phyloP scores from a whole-genome alignment of 2,888 invertebrate genomes.

The Agrilus biguttatus region DNA sequence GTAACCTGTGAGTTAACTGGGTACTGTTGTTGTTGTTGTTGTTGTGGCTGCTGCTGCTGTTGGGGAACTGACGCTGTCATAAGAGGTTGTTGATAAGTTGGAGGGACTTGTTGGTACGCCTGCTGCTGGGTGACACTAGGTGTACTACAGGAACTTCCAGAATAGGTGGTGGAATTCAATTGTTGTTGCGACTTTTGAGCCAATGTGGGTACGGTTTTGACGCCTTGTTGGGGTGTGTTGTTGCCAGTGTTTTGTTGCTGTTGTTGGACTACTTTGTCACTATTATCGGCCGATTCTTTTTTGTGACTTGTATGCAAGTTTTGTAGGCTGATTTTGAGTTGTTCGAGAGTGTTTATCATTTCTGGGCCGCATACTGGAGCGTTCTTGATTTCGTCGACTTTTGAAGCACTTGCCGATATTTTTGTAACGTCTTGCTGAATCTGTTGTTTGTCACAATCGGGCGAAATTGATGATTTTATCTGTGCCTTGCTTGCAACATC shows the following conservation, averaged over 20 bases:
- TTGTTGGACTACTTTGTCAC: slow-evolving; percentile 6
- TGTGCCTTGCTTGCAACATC: slow-evolving; percentile 5
- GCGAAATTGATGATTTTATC: slow-evolving; percentile 21
- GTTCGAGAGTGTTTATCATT: slow-evolving; percentile 39
- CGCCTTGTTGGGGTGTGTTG: slow-evolving; percentile 4
- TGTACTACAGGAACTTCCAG: slow-evolving; percentile 4
- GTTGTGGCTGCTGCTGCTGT: background rate
- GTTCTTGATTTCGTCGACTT: slow-evolving; percentile 11
- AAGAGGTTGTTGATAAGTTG: slow-evolving; percentile 1
- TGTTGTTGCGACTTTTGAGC: slow-evolving; percentile 8
- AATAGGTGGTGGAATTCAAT: slow-evolving; percentile 9
- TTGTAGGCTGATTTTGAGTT: slow-evolving; percentile 41
- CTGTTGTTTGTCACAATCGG: slow-evolving; percentile 10
- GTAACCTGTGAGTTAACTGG: background rate
- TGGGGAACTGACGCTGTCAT: slow-evolving; percentile 1
- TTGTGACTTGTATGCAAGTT: slow-evolving; percentile 37
- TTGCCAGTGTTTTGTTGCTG: slow-evolving; percentile 3
- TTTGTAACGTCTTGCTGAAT: slow-evolving; percentile 1
- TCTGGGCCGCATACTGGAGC: slow-evolving; percentile 28
- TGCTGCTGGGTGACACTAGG: slow-evolving; percentile 1
- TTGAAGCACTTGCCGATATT: slow-evolving; percentile 14
- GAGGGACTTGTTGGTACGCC: background rate
- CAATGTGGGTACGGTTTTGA: slow-evolving; percentile 5
- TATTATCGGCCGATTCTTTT: slow-evolving; percentile 16
- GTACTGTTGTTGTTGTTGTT: background rate